Base-by-base conservation (phyloP, 2,113 vertebrate species). In the Scomber japonicus region DNA sequence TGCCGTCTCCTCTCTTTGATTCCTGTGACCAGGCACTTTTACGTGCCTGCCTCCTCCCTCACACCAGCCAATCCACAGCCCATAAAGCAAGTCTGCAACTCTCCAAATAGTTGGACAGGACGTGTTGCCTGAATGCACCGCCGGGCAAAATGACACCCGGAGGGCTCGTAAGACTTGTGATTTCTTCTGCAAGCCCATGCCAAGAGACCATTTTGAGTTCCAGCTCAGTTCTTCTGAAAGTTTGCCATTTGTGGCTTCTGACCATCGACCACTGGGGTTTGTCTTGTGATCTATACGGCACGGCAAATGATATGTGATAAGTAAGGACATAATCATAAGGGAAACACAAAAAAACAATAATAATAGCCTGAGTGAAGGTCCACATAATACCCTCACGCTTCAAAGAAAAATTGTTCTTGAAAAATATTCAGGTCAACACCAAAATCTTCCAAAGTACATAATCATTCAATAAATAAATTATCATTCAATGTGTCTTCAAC, bases 91-190 rank as follows among this genome's bases (percentile, higher is more conserved):
- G 88, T 78, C 84, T 76, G 78, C 64, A 21, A 76, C 86, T 89
- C 80, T 91, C 71, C 79, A 81, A 84, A 87, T 83, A 80, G 91
- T 91, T 90, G 91, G 88, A 92, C 75, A 83, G 84, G 89, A 90
- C 79, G 81, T 90, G 86, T 91, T 91, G 91, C 92, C 88, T 93
- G 90, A 92, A 89, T 74, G 90, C 88, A 81, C 72, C 61, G 81
- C 85, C 89, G 80, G 85, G 77, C 82, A 19, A 87, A 92, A 93
- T 81, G 89, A 83, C 90, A 89, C 91, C 89, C 93, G 0, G 31
- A 89, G 85, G 92, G 62, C 92, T 93, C 80, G 80, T 93, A 88
- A 91, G 85, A 66, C 74, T 75, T 83, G 86, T 65, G 82, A 88
- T 90, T 94, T 92, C 80, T 90, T 69, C 84, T 87, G 74, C 71